Base-by-base conservation (phyloP, 2,797 vertebrate species). In the Salmo trutta region DNA sequence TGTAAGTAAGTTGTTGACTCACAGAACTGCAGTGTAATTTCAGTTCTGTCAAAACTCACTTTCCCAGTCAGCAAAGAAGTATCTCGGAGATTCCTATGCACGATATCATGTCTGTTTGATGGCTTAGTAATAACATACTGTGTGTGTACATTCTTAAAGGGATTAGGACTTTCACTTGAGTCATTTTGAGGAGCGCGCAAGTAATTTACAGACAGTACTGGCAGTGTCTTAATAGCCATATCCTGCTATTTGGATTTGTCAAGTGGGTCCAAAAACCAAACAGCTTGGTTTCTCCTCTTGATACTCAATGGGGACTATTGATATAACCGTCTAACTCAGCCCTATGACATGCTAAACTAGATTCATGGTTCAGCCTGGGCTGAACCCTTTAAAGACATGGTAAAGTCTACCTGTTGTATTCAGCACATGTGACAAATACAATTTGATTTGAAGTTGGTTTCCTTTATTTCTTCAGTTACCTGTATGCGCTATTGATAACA, bases 31-130 rank as follows among this genome's bases (percentile, higher is more conserved):
- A 27, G 67, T 80, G 76, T 3, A 59, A 59, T 59, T 19, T 59
- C 5, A 19, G 79, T 73, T 78, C 54, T 66, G 84, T 81, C 71
- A 84, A 59, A 59, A 59, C 5, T 59, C 88, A 87, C 91, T 90
- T 84, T 77, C 83, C 8, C 2, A 77, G 75, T 83, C 19, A 82
- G 76, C 78, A 77, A 72, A 79, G 77, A 66, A 14, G 27, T 15
- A 66, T 59, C 19, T 21, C 56, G 6, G n/a, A 66, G 12, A 31
- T 5, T 66, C 64, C 27, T 66, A 29, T 17, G 64, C 64, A 65
- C 29, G 64, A 29, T 1, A 65, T 65, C 24, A 29, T 31, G 12
- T 29, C 27, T 15, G 14, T 27, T 66, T 31, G 27, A 33, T 33
- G 5, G 33, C 33, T 33, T 33, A 6, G 5, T 33, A 5, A 33